Percentiles rank a stretch among this genome's conserved stretches.
These are phyloP conservation scores for Eulemur rufifrons DNA, from an alignment of 2,113 vertebrate species.

Conservation along the genomic window DNA sequence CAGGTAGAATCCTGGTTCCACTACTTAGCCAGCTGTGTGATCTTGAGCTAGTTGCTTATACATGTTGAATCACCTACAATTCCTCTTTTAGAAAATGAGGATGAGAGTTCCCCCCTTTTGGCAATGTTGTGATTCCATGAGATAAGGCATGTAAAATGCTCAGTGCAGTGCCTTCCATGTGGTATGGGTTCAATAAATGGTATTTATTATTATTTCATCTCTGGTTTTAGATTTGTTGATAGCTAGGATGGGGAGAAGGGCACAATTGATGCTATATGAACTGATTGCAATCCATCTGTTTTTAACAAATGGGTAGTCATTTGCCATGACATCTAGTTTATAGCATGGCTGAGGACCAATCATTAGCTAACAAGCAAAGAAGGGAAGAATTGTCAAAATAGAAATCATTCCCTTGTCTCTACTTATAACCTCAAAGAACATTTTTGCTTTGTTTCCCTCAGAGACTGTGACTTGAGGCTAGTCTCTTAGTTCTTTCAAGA, in stretches of 20 bases:
- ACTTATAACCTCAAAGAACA: not conserved
- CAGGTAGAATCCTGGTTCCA: not conserved
- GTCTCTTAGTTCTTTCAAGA: slow-evolving; percentile 30
- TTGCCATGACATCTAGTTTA: slow-evolving; percentile 40
- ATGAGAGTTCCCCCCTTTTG: not conserved
- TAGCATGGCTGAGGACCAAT: slow-evolving; percentile 14
- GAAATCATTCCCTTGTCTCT: slow-evolving; percentile 18
- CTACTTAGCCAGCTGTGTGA: not conserved
- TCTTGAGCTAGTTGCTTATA: not conserved
- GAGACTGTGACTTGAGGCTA: not conserved
- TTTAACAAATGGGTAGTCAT: slow-evolving; percentile 43
- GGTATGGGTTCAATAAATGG: not conserved
- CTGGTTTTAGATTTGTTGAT: slow-evolving; percentile 41
- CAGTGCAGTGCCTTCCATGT: not conserved
- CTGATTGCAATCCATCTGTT: not conserved
- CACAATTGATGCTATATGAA: slow-evolving; percentile 33
- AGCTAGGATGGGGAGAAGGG: not conserved
- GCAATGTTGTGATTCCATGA: not conserved
- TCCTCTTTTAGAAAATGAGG: slow-evolving; percentile 8
- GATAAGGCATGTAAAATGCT: not conserved
- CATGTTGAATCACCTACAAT: not conserved
- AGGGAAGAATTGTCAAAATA: slow-evolving; percentile 2
- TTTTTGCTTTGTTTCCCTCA: slow-evolving; percentile 32
- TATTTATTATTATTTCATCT: slow-evolving; percentile 16
- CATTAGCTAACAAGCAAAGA: slow-evolving; percentile 35